Evolutionary conservation across 2,888 invertebrate species (phyloP), one percentile per base, ranked within the genome.

Genomic region (Helicoverpa assulta): DNA sequence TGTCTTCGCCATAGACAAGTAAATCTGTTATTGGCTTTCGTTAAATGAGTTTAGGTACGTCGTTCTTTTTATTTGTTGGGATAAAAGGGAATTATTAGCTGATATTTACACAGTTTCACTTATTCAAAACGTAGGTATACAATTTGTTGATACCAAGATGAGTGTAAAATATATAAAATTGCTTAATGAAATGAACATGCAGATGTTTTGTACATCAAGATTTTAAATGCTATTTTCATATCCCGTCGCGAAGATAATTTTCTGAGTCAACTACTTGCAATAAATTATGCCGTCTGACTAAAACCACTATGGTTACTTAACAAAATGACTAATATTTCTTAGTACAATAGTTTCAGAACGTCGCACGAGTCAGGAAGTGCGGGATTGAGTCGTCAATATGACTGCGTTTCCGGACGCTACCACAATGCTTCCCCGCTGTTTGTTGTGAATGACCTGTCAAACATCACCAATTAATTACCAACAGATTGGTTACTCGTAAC

Each of bases 401-500:
- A 84, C 47, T 47, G 86, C 85, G 88, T 86, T 91, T 95, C 95
- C 95, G 94, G 90, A 74, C 69, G 75, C 69, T 69, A 80, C 83
- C 82, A 85, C 81, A 87, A 88, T 88, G 88, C 86, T 89, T 83
- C 86, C 95, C 95, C 88, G 92, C 92, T 89, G 95, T 83, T 93
- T 94, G 94, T 95, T 95, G 92, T 94, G 94, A 94, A 94, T 88
- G 90, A 92, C 88, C 90, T 91, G 95, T 94, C 94, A 92, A 87
- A 89, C 79, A 70, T 83, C 76, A 82, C 80, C 88, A 77, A 92
- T 94, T 95, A 94, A 94, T 92, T 92, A 91, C 89, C 64, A 83
- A 88, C 86, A 87, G 80, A 89, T 82, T 78, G 79, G 62, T 76
- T 75, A 70, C 76, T 77, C 59, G 74, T 73, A 57, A 69, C 78